Evolutionary conservation across 2,113 vertebrate genomes (phyloP), one percentile per base, ranked within the genome.

Genomic region (Furnarius figulus): DNA sequence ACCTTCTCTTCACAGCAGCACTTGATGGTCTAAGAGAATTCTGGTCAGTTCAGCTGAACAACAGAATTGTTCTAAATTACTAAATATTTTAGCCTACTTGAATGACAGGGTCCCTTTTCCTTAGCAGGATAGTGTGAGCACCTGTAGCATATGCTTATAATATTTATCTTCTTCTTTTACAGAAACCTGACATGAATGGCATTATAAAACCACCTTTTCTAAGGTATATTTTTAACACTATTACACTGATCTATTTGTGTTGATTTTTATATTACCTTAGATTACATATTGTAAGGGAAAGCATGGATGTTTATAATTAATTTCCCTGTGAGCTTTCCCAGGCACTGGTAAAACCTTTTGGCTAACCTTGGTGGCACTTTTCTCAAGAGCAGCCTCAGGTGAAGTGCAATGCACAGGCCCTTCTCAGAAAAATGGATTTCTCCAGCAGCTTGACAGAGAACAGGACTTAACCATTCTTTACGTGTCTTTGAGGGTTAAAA

Each of bases 181-280:
- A 99, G 99, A 98, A 97, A 95, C 98, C 98, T 55, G 96, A 98
- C 66, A 93, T 98, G 73, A 99, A 99, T 74, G 99, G 99, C 62
- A 98, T 97, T 35, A 91, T 98, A 62, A 99, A 98, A 95, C 98
- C 98, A 46, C 98, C 98, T 89, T 99, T 99, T 89, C 98, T 99
- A 70, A 99, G 98, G 99, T 99, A 98, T 97, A 93, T 17, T 33
- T 71, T 33, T 37, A 37, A 56, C 20, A 39, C 28, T 86, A 62
- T 58, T 58, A 58, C 14, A 42, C 31, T 31, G 5, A 27, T 33
- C 37, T 4, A 59, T 8, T 28, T 90, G 17, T 35, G n/a, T 4
- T 80, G 23, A 31, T 56, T 49, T 83, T 56, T 78, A 33, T 30
- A n/a, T 16, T 16, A 11, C 20, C 31, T 53, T 77, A 8, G 28